phyloP scores from a whole-genome alignment of 30 jellyfish, hydroid and myxozoan genomes.

The Turritopsis rubra region DNA sequence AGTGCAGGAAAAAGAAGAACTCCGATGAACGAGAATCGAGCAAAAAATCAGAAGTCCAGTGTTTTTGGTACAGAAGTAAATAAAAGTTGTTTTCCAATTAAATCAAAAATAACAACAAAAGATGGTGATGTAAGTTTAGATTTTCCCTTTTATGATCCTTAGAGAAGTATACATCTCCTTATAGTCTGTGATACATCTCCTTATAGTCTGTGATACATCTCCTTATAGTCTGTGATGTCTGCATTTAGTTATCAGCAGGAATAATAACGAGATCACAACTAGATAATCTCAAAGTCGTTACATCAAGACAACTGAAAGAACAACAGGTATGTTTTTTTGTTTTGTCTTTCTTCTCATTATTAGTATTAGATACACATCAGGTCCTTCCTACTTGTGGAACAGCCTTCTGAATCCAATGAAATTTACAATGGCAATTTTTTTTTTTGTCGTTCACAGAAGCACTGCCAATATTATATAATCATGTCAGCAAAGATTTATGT shows the following conservation, averaged over 20 bases:
- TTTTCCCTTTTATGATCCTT: too few species aligned
- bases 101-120: background rate
- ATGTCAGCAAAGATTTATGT: too few species aligned
- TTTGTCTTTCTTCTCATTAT: background rate
- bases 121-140: background rate
- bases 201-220: too few species aligned
- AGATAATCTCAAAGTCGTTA: constrained; percentile 41
- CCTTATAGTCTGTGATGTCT: background rate
- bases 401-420: too few species aligned
- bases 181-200: too few species aligned
- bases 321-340: background rate
- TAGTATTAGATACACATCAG: too few species aligned
- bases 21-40: constrained; percentile 16
- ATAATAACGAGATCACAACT: constrained; percentile 45
- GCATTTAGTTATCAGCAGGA: constrained; percentile 3
- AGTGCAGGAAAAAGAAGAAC: constrained; percentile 40
- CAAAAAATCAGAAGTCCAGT: constrained; percentile 22
- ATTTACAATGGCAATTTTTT: too few species aligned
- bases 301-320: background rate
- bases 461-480: too few species aligned
- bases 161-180: too few species aligned
- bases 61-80: constrained; percentile 9
- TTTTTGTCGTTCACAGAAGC: too few species aligned
- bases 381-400: too few species aligned
- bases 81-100: background rate